Evolutionary conservation across 2,797 vertebrate genomes (phyloP).

Genomic region (Gallirallus australis): DNA sequence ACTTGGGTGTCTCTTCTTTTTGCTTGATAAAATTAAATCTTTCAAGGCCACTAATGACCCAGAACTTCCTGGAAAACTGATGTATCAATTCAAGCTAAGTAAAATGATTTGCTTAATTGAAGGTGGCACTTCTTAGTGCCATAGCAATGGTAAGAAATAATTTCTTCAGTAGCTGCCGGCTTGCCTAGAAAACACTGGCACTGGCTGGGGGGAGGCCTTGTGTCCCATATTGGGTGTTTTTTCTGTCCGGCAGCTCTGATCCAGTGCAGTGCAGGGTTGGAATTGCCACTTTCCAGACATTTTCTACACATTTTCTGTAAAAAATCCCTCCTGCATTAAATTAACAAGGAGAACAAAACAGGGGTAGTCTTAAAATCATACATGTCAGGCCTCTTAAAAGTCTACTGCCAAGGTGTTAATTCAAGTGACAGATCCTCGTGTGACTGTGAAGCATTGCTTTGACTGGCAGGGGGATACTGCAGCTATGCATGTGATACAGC

Average conservation of each 20-base stretch:
- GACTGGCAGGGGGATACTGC: background rate
- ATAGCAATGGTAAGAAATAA: background rate
- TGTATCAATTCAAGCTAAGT: constrained; percentile 1
- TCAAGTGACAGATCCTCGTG: background rate
- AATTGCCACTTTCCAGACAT: background rate
- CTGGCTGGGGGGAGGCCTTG: background rate
- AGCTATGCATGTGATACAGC: too few species aligned
- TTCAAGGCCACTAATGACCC: background rate
- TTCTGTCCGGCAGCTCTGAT: background rate
- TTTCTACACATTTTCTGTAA: background rate
- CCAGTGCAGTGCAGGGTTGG: background rate
- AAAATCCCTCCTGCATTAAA: background rate
- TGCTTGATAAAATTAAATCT: background rate
- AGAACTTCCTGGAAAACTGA: constrained; percentile 16
- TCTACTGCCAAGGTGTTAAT: background rate
- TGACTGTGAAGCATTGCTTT: background rate
- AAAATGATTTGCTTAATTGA: background rate
- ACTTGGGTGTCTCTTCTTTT: background rate
- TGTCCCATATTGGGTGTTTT: fast-evolving
- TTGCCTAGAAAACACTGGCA: background rate
- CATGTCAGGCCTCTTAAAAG: background rate
- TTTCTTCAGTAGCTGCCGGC: background rate
- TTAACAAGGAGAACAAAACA: background rate
- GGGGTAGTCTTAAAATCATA: background rate
- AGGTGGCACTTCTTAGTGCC: background rate